Base-by-base conservation (phyloP, 2,888 invertebrate species). In the Flexamia atlantica region DNA sequence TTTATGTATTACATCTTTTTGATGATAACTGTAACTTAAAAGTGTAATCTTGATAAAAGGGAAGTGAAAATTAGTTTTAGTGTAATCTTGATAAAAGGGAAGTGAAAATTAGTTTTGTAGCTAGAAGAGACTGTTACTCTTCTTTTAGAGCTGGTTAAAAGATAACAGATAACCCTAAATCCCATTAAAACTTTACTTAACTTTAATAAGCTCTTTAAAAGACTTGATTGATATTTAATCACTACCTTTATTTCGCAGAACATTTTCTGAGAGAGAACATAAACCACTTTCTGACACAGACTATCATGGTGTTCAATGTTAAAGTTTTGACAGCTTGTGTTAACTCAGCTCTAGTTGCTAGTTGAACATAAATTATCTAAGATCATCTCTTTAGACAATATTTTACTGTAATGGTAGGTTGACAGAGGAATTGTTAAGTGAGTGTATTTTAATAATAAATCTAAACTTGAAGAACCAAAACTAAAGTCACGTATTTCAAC, bases 131-230 rank as follows among this genome's bases (percentile, higher is more conserved):
- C 57, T 36, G 46, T 46, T 57, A 5, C 36, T 36, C 9, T 36
- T 57, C 57, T 23, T 23, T 57, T 14, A 3, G 20, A 28, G 30
- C 28, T 14, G 28, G 28, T 9, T 20, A 64, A 64, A 17, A 30
- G 64, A 64, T 30, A 28, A 64, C 17, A 30, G 64, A 64, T 30
- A 28, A 64, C 17, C 14, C 14, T 4, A 64, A 64, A 64, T 30
- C 12, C 28, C 57, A 57, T 57, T 23, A 57, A 7, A 57, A 57
- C 14, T 64, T 64, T 64, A 28, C n/a, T 64, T 12, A 64, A 64
- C 64, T 64, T 28, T 30, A 64, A 64, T 30, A 28, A 64, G 28
- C 64, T 64, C 28, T 64, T 64, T 30, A 9, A 64, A 64, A 64
- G 4, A 23, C 64, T 64, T 28, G 3, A 64, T 64, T 64, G 30